Evolutionary conservation across 37 sponge, comb jelly and placozoan species (phyloP), one percentile per base, ranked within the genome.

Genomic region (Dysidea cf. avara): DNA sequence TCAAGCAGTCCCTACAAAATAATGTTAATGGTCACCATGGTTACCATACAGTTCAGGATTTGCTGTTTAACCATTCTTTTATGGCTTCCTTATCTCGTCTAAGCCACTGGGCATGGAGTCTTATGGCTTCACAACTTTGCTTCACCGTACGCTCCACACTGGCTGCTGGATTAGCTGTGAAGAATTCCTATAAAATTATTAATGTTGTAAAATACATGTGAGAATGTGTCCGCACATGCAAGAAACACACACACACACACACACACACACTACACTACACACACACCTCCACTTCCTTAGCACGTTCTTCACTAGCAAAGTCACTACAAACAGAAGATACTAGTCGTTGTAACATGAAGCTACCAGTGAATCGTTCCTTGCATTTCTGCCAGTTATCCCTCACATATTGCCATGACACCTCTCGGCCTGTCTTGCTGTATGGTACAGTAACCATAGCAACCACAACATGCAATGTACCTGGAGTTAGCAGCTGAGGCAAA

Each of bases 101-200:
- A 35, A 96, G 74, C 97, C 97, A 96, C 13, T 56, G 62, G 24
- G 91, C 56, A 21, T 90, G 81, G 53, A 82, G 72, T 48, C 89
- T 67, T 43, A 96, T 87, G 49, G 86, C 47, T 81, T 96, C 96
- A 36, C 81, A 64, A 38, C 82, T 70, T 75, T 96, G 97, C 61
- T 86, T 78, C 43, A 96, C 63, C 6, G 78, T 66, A 17, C 97
- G 49, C 20, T 86, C 91, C 13, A 90, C 94, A 17, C 78, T 43
- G 2, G 93, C 85, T 28, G 74, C 77, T 12, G 87, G 84, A 56
- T 96, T 86, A 16, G 60, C 76, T 20, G 53, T 51, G 82, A 92
- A 96, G 82, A 96, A 96, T 69, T 81, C 67, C 82, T 90, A 57
- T 4, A 84, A 6, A n/a, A 83, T n/a, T n/a, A n/a, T n/a, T n/a